Evolutionary conservation across 2,113 vertebrate genomes (phyloP).

Genomic region (Melozone crissalis): DNA sequence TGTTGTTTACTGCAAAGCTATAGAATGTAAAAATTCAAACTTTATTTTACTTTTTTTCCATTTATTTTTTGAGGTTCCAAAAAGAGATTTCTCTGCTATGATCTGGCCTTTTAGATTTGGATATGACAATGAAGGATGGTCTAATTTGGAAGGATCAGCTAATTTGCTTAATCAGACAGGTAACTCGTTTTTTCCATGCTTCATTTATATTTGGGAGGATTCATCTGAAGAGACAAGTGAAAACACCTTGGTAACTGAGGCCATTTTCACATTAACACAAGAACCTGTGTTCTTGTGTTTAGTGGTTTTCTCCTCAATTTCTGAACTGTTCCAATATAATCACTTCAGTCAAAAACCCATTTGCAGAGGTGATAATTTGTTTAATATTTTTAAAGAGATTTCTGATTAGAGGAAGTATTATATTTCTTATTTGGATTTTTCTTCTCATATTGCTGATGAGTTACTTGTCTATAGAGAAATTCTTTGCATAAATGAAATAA

Average conservation of each 20-base stretch:
- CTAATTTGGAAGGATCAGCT: slow-evolving; percentile 73
- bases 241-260: background rate
- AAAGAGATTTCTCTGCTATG: slow-evolving; percentile 70
- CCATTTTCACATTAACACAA: background rate
- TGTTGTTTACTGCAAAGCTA: background rate
- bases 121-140: slow-evolving; percentile 77
- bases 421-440: background rate
- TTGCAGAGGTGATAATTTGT: background rate
- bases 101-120: slow-evolving; percentile 80
- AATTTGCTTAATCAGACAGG: slow-evolving; percentile 72
- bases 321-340: background rate
- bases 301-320: background rate
- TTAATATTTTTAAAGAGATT: background rate
- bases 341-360: background rate
- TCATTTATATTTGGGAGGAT: background rate
- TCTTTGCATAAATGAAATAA: background rate
- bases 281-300: background rate
- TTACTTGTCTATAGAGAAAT: background rate
- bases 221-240: background rate
- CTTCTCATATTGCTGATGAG: background rate
- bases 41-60: background rate
- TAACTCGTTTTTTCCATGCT: background rate
- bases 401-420: background rate
- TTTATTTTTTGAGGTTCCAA: slow-evolving; percentile 45
- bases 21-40: background rate